These are phyloP conservation scores for Aphodius sticticus DNA, from an alignment of 2,888 invertebrate genomes.

Conservation along the genomic window DNA sequence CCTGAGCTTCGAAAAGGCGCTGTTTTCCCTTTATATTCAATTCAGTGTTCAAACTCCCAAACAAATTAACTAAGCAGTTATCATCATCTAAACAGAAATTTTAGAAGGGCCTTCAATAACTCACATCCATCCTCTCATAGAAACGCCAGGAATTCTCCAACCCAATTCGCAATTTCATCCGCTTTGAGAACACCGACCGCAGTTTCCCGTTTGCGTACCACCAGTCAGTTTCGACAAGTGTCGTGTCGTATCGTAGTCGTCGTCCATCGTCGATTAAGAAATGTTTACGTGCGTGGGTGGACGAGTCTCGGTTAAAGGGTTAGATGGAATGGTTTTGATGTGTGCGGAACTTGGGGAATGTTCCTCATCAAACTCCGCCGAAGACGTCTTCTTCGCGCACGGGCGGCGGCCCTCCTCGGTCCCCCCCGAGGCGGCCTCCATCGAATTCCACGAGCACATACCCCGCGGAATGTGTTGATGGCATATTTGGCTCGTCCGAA, in stretches of 20 bases:
- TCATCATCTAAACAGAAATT: too few species aligned
- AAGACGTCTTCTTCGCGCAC: constrained; percentile 54
- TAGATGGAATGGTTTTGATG: constrained; percentile 56
- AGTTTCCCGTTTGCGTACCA: neutral
- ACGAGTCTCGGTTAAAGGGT: constrained; percentile 48
- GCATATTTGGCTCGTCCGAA: constrained; percentile 55
- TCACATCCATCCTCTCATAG: neutral
- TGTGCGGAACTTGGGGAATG: constrained; percentile 58
- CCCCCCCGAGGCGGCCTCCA: constrained; percentile 30
- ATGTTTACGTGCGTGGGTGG: neutral
- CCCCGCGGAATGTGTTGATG: constrained; percentile 57
- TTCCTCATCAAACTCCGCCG: constrained; percentile 44
- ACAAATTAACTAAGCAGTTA: too few species aligned
- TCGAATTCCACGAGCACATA: constrained; percentile 56
- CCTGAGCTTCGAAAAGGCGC: too few species aligned
- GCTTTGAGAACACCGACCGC: neutral
- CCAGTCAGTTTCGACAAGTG: neutral
- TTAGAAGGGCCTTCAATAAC: too few species aligned
- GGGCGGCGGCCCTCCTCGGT: constrained; percentile 16
- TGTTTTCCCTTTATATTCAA: too few species aligned
- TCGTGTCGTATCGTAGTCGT: neutral
- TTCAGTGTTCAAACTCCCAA: too few species aligned
- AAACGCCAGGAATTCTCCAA: neutral
- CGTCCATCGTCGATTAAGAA: neutral
- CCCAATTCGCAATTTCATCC: neutral